A percentile compares a stretch with the other conserved stretches of the same genome.
These are phyloP conservation scores for Planococcus citri DNA, from an alignment of 1,140 invertebrate species.

Conservation along the genomic window DNA sequence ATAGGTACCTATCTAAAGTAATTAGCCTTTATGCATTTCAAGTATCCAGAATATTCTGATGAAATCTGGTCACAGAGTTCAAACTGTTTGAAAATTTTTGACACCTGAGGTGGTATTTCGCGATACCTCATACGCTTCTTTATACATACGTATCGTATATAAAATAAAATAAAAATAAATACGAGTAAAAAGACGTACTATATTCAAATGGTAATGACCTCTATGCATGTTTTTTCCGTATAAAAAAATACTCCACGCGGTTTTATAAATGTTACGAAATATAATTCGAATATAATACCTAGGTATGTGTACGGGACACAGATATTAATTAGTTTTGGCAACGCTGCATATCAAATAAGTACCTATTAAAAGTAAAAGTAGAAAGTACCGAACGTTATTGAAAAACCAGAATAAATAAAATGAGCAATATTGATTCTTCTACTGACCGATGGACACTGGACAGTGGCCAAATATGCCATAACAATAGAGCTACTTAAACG, in stretches of 20 bases:
- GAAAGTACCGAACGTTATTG: background rate
- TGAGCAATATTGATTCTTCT: background rate
- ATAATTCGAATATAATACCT: too few relatives aligned
- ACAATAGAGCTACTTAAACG: background rate
- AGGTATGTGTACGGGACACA: background rate
- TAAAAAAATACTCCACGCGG: background rate
- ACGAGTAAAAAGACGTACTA: too few relatives aligned
- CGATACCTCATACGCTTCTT: background rate
- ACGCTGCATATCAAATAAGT: background rate
- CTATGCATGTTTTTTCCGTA: too few relatives aligned
- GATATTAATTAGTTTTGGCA: slow-evolving; percentile 1
- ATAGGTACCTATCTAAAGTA: too few relatives aligned
- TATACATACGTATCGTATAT: too few relatives aligned
- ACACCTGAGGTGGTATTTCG: background rate
- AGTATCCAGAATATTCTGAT: background rate
- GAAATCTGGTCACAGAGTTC: background rate
- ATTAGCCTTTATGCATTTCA: background rate
- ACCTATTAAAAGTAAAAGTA: background rate
- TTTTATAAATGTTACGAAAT: background rate
- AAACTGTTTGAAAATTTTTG: background rate
- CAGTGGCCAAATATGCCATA: slow-evolving; percentile 1
- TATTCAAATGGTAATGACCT: background rate
- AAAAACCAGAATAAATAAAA: background rate
- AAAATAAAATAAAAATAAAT: too few relatives aligned
- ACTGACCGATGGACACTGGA: background rate